Conservation (phyloP, 2,113 vertebrate species). For the Isichthys henryi region DNA sequence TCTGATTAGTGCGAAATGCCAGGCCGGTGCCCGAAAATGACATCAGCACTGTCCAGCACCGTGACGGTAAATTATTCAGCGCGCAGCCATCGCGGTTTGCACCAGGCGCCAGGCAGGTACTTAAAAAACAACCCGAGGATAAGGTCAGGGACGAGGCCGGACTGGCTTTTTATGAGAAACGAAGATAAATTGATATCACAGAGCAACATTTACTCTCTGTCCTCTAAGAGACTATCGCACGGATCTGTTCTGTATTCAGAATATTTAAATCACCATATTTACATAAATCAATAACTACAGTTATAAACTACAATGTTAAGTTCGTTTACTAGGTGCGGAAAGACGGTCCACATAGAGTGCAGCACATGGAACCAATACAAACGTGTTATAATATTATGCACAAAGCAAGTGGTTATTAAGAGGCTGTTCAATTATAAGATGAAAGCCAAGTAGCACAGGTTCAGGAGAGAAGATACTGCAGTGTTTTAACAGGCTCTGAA, state of each 20-base stretch:
- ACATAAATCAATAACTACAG: neutral
- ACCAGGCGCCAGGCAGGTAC: conserved; percentile 8
- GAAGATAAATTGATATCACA: neutral
- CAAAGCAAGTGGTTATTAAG: neutral
- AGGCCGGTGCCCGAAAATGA: neutral
- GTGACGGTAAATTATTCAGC: conserved; percentile 25
- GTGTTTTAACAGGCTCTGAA: neutral
- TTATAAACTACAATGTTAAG: neutral
- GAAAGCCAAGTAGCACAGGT: neutral
- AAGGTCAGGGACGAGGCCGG: conserved; percentile 21
- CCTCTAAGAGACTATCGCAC: neutral
- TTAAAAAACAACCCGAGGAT: conserved; percentile 21
- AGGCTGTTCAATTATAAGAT: neutral
- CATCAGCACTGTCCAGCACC: conserved; percentile 10
- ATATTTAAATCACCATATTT: neutral
- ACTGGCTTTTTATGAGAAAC: neutral
- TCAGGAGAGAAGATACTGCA: neutral
- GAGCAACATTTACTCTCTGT: neutral
- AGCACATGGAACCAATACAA: neutral
- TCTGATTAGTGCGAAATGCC: conserved; percentile 21
- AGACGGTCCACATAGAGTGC: no score
- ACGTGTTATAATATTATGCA: neutral
- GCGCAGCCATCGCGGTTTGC: neutral
- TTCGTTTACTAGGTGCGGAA: neutral
- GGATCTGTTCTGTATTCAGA: neutral